A percentile compares a stretch with the other conserved stretches of the same genome.
phyloP scores from a whole-genome alignment of 2,888 invertebrate species.

The Caradrina clavipalpis region DNA sequence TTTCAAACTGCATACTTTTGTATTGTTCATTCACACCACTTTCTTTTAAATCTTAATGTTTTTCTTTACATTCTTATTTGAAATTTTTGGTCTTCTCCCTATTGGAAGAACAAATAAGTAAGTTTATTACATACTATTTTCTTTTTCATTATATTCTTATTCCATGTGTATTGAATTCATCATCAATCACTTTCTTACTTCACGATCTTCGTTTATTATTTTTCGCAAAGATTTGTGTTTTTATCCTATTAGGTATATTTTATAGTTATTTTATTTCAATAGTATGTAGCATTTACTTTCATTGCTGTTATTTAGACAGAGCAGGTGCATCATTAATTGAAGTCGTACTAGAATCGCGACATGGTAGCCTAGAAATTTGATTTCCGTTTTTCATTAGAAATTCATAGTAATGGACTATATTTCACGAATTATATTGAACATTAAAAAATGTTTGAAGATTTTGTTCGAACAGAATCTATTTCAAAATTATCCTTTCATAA shows the following conservation, averaged over 20 bases:
- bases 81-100: no score
- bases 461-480: neutral
- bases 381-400: constrained; percentile 55
- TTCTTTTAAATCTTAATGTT: neutral
- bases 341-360: constrained; percentile 44
- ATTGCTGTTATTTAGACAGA: constrained; percentile 27
- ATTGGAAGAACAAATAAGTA: no score
- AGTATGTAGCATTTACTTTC: constrained; percentile 19
- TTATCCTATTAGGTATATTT: constrained; percentile 8
- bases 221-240: neutral
- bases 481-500: neutral
- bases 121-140: no score
- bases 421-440: neutral
- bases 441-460: constrained; percentile 1
- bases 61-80: no score
- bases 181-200: no score
- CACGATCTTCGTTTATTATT: no score
- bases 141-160: no score
- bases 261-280: constrained; percentile 27
- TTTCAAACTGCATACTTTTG: neutral
- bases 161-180: no score
- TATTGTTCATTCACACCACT: neutral
- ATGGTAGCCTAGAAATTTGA: constrained; percentile 49
- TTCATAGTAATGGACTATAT: constrained; percentile 25
- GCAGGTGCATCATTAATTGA: constrained; percentile 40